phyloP scores from a whole-genome alignment of 2,797 vertebrate genomes.

The Manis javanica region DNA sequence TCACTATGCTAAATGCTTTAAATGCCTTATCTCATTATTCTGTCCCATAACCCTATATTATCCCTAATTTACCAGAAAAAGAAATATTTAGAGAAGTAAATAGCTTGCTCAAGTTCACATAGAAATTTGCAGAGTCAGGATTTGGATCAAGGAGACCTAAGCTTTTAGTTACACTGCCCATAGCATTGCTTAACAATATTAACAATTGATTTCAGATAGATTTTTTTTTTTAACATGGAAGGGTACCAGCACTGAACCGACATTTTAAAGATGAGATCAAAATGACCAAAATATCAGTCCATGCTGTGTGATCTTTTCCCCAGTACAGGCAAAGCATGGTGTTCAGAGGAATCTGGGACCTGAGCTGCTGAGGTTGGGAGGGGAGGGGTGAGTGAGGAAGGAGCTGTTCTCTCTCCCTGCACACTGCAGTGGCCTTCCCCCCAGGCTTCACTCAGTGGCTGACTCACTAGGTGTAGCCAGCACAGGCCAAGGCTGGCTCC shows the following conservation, averaged over 20 bases:
- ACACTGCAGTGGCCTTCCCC: too few relatives aligned
- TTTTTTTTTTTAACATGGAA: neutral
- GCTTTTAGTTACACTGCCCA: neutral
- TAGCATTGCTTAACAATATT: neutral
- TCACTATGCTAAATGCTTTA: neutral
- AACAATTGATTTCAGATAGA: neutral
- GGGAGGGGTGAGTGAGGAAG: neutral
- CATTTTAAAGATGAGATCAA: slow-evolving; percentile 11
- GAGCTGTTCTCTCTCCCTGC: neutral
- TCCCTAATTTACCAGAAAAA: neutral
- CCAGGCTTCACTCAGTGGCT: neutral
- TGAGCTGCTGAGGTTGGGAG: neutral
- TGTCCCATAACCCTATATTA: neutral
- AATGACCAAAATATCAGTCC: neutral
- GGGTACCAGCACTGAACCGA: neutral
- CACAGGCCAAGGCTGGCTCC: neutral
- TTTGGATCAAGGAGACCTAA: neutral
- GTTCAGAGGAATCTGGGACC: neutral
- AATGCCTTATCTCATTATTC: slow-evolving; percentile 10
- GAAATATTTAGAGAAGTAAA: slow-evolving; percentile 41
- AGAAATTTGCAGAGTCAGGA: neutral
- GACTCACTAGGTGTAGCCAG: neutral
- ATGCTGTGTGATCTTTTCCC: neutral
- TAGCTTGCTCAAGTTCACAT: slow-evolving; percentile 3
- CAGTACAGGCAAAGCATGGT: neutral